These are phyloP conservation scores for Drosophila maculinotata DNA, from an alignment of 2,888 invertebrate species.

Conservation along the genomic window DNA sequence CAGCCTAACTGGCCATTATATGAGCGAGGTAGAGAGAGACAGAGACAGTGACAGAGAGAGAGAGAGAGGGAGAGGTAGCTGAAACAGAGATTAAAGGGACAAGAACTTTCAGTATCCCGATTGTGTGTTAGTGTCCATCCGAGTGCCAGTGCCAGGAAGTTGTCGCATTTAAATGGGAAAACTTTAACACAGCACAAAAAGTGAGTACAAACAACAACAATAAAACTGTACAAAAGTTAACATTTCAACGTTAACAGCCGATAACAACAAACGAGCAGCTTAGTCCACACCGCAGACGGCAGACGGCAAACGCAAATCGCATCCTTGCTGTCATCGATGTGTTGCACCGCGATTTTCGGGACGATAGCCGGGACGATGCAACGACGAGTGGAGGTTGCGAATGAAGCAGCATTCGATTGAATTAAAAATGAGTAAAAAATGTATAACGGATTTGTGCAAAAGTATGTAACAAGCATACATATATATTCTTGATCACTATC, in stretches of 20 bases:
- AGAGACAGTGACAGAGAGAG: not conserved
- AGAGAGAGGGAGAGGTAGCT: not conserved
- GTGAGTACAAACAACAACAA: constrained; percentile 19
- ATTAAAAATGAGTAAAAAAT: no score
- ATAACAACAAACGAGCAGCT: constrained; percentile 46
- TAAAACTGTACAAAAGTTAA: constrained; percentile 3
- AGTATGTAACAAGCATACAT: no score
- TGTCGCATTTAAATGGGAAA: constrained; percentile 65
- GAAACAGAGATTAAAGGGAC: constrained; percentile 3
- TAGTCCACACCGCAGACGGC: constrained; percentile 35
- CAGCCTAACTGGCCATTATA: constrained; percentile 29
- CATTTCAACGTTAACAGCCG: constrained; percentile 42
- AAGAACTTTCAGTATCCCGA: not conserved
- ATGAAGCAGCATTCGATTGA: no score
- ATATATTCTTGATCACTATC: no score
- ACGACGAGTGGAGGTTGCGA: not conserved
- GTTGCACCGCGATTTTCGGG: constrained; percentile 5
- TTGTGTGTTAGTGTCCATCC: constrained; percentile 11
- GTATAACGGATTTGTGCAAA: no score
- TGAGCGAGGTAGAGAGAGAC: not conserved
- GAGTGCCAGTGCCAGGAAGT: constrained; percentile 50
- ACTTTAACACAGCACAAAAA: constrained; percentile 44
- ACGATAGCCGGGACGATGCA: not conserved
- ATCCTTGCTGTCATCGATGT: constrained; percentile 41
- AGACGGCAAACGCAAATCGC: constrained; percentile 52